phyloP scores from a whole-genome alignment of 2,888 invertebrate species.

The Chrysina gloriosa region DNA sequence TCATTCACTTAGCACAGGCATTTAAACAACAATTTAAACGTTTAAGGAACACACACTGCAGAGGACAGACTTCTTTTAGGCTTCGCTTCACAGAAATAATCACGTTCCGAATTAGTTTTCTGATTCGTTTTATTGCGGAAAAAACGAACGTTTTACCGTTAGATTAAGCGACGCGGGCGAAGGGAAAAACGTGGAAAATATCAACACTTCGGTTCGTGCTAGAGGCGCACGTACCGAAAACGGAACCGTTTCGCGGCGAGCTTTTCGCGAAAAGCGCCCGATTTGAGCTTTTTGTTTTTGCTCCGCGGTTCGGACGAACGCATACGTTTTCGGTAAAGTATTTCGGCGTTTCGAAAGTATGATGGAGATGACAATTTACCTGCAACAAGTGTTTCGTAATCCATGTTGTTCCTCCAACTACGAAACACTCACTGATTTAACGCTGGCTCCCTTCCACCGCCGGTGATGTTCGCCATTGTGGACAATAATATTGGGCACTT shows the following conservation, averaged over 20 bases:
- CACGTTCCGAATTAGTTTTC: constrained; percentile 10
- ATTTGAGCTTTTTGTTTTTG: neutral
- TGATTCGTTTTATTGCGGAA: neutral
- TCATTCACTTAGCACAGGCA: constrained; percentile 59
- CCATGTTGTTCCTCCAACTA: constrained; percentile 54
- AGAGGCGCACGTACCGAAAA: neutral
- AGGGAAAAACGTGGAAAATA: constrained; percentile 12
- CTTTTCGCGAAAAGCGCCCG: constrained; percentile 1
- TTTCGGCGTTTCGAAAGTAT: neutral
- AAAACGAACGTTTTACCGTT: too few species aligned
- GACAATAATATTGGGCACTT: constrained; percentile 53
- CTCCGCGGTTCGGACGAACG: neutral
- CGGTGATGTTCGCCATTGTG: constrained; percentile 48
- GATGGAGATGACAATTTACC: constrained; percentile 55
- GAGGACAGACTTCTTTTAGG: constrained; percentile 19
- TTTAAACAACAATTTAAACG: constrained; percentile 57
- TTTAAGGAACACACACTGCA: constrained; percentile 45
- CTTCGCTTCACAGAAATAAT: constrained; percentile 14
- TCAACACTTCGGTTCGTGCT: too few species aligned
- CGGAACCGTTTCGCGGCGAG: neutral
- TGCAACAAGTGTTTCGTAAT: constrained; percentile 63
- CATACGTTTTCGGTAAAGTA: neutral
- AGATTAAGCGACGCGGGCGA: neutral
- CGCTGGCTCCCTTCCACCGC: constrained; percentile 51
- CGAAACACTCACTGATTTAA: constrained; percentile 55